Base-by-base conservation (phyloP, 2,797 vertebrate species). In the Coccyzus lansbergi region DNA sequence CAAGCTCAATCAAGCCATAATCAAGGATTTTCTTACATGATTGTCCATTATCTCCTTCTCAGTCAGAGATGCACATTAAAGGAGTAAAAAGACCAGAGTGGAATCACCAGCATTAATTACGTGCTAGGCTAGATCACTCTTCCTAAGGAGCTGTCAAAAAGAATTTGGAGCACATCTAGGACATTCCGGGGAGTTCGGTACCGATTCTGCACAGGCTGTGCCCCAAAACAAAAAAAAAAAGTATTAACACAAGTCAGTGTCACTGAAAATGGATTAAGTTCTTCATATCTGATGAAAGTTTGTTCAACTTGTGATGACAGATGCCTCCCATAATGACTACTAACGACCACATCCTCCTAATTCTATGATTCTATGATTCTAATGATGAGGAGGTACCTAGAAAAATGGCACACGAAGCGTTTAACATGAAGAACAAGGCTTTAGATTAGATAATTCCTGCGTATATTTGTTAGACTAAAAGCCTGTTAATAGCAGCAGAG, bases 21-120 rank as follows among this genome's bases (percentile, higher is more conserved):
- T 97, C 97, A 98, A 97, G 96, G 94, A 97, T 96, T 94, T 97
- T 96, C 96, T 91, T 51, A 83, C 62, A 85, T 97, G 97, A 98
- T 97, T 97, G 97, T 98, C 97, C 97, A 97, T 98, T 98, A 97
- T 97, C 93, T 96, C 95, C 96, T 95, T 86, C 96, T 97, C 96
- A 96, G 96, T 80, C 86, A 96, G 96, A 95, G 89, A 97, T 81
- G 86, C 93, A 94, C 84, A 75, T 96, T 96, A 93, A 51, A 95
- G 94, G 88, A 93, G 92, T 90, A 96, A 95, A 97, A 95, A 95
- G 96, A 98, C 96, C 96, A 92, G 92, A 92, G 84, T 93, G 86
- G 93, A 71, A 79, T 95, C 80, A 90, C 90, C 95, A 92, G 94
- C 72, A 96, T 92, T 97, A 97, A 97, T 97, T 97, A 94, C 93